These are phyloP conservation scores for Zaprionus inermis DNA, from an alignment of 1,140 invertebrate species.

Conservation along the genomic window DNA sequence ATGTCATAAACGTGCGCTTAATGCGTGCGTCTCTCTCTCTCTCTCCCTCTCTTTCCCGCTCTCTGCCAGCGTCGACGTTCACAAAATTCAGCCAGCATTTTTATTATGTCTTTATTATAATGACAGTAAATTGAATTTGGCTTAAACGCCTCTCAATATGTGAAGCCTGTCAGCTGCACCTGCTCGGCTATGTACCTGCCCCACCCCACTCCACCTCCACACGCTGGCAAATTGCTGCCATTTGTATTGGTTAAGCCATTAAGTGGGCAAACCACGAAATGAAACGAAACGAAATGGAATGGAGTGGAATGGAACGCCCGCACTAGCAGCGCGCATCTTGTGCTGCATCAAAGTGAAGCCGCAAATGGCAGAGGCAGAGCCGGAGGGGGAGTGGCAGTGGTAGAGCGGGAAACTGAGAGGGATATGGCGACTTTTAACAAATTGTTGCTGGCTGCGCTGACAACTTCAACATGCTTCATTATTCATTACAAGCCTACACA, in stretches of 20 bases:
- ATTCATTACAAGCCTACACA: constrained; percentile 51
- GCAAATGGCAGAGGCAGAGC: not conserved
- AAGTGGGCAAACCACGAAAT: not conserved
- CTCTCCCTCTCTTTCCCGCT: not conserved
- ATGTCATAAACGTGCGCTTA: constrained; percentile 3
- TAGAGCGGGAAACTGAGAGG: constrained; percentile 9
- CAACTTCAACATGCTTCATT: constrained; percentile 71
- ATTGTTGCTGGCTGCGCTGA: constrained; percentile 72
- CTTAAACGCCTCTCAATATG: constrained; percentile 17
- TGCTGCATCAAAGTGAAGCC: constrained; percentile 16
- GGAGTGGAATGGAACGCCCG: not conserved
- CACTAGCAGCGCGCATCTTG: constrained; percentile 2
- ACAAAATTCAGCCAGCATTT: constrained; percentile 46
- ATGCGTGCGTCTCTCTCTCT: not conserved
- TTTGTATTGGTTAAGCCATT: constrained; percentile 2
- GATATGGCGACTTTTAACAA: constrained; percentile 69
- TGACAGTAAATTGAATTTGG: constrained; percentile 68
- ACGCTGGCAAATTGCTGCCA: not conserved
- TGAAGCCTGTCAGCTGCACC: constrained; percentile 16
- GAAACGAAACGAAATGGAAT: not conserved
- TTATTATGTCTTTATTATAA: constrained; percentile 71
- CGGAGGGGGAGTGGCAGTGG: constrained; percentile 15
- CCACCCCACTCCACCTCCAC: not conserved
- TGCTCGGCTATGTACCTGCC: not conserved
- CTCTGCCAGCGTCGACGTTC: constrained; percentile 7